phyloP scores from a whole-genome alignment of 2,113 vertebrate genomes.

The Gadus macrocephalus region DNA sequence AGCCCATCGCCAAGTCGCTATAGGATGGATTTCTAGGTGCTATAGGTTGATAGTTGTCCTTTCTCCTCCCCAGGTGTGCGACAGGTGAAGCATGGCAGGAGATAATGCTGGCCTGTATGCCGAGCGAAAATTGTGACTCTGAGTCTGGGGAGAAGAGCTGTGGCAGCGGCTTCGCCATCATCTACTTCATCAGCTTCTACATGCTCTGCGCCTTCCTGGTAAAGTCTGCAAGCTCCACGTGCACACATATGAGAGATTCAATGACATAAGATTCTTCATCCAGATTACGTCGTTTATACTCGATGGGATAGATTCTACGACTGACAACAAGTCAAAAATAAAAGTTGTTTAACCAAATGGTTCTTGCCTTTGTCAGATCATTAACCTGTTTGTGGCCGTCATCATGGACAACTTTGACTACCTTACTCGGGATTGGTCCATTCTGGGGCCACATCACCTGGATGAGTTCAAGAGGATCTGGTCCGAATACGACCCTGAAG shows the following conservation, averaged over 20 bases:
- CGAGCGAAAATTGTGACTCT: constrained; percentile 88
- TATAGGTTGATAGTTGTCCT: not conserved
- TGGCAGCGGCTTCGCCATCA: constrained; percentile 91
- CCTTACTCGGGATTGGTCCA: constrained; percentile 98
- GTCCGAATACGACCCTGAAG: constrained; percentile 98
- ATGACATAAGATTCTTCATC: too few relatives aligned
- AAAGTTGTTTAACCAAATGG: not conserved
- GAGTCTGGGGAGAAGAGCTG: constrained; percentile 92
- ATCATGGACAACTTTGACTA: constrained; percentile 99
- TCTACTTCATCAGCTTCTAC: constrained; percentile 99
- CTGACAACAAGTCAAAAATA: too few relatives aligned
- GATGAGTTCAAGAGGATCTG: constrained; percentile 99
- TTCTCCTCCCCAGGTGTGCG: constrained; percentile 79
- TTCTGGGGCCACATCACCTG: constrained; percentile 96
- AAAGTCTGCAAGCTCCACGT: too few relatives aligned
- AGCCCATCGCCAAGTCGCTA: too few relatives aligned
- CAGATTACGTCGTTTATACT: too few relatives aligned
- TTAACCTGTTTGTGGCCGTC: constrained; percentile 97
- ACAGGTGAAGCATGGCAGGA: constrained; percentile 98
- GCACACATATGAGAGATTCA: too few relatives aligned
- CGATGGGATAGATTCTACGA: too few relatives aligned
- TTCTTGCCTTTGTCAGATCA: constrained; percentile 76
- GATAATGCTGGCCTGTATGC: constrained; percentile 95
- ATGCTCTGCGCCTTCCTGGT: constrained; percentile 99
- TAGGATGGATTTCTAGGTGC: too few relatives aligned